Conservation (phyloP, 2,797 vertebrate genomes). For the Intellagama lesueurii region DNA sequence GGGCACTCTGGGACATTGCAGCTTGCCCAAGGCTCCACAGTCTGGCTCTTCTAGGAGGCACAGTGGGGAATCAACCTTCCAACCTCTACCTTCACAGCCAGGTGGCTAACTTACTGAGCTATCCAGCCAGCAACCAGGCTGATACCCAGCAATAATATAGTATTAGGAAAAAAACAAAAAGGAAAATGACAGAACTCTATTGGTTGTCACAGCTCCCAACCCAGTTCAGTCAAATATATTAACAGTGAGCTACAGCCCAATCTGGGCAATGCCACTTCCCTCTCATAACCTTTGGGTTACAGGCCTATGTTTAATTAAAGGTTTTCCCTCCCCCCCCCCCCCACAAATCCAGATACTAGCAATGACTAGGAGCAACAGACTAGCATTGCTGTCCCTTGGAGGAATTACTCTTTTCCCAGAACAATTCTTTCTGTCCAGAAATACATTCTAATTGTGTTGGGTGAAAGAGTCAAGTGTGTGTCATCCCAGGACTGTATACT, state of each 20-base stretch:
- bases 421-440: no score
- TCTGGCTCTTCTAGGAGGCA: no score
- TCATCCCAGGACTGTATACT: not conserved
- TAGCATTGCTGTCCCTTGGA: not conserved
- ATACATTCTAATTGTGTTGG: not conserved
- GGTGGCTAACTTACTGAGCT: no score
- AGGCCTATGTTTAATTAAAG: no score
- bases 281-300: not conserved
- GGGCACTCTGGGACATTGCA: no score
- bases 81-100: no score
- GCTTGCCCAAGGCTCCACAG: no score
- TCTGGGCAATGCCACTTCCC: not conserved
- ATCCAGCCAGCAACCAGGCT: no score
- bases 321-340: no score
- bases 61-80: no score
- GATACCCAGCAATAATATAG: not conserved
- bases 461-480: not conserved
- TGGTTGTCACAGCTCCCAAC: not conserved
- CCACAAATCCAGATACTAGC: no score
- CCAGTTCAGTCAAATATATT: not conserved
- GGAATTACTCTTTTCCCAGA: no score
- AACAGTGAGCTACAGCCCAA: not conserved
- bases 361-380: not conserved
- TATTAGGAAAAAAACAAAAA: not conserved
- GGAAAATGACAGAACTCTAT: not conserved